Evolutionary conservation across 2,888 invertebrate genomes (phyloP).

Genomic region (Noctua comes): DNA sequence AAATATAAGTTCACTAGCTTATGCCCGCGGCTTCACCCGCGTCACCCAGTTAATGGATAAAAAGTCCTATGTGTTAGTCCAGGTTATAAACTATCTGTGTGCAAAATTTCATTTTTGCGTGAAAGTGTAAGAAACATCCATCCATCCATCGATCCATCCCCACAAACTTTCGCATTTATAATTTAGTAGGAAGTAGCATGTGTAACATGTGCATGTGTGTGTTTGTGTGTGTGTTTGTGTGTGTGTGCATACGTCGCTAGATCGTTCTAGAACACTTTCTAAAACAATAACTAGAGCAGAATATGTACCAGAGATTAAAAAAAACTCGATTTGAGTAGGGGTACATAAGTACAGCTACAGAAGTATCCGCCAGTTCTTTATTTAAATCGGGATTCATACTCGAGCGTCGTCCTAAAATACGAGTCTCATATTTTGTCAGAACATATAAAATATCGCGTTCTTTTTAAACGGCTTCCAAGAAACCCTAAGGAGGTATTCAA

Average conservation of each 20-base stretch:
- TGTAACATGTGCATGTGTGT: no score
- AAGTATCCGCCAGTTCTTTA: not conserved
- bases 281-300: not conserved
- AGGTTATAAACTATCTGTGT: no score
- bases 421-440: not conserved
- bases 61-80: no score
- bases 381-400: not conserved
- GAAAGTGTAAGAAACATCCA: no score
- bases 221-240: no score
- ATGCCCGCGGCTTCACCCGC: no score
- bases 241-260: not conserved
- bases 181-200: not conserved
- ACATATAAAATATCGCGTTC: not conserved
- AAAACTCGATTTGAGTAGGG: not conserved
- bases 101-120: no score
- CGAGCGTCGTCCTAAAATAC: not conserved
- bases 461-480: conserved; percentile 7
- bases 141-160: no score
- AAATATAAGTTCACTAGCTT: not conserved
- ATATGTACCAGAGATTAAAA: not conserved
- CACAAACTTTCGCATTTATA: no score
- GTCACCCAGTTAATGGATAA: no score
- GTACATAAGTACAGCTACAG: not conserved
- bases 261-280: not conserved
- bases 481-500: not conserved